Conservation (phyloP, 2,888 invertebrate genomes). For the Hypomecis atomaria region DNA sequence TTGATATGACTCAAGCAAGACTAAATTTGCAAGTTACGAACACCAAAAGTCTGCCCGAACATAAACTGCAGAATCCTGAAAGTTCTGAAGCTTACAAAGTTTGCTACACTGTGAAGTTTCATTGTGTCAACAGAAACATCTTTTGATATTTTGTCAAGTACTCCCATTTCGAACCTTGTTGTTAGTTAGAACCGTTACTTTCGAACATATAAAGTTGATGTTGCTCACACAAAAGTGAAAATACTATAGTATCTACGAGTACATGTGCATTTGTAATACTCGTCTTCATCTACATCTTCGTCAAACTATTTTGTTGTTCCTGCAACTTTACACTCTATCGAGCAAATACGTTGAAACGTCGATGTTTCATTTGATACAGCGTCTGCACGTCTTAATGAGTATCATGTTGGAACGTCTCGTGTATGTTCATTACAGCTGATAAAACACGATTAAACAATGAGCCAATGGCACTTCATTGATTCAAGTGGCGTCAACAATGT, state of each 20-base stretch:
- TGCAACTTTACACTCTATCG: constrained; percentile 18
- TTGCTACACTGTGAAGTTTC: not conserved
- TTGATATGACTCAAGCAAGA: constrained; percentile 8
- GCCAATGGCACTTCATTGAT: constrained; percentile 79
- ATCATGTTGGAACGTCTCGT: constrained; percentile 45
- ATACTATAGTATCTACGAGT: not conserved
- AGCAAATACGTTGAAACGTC: constrained; percentile 29
- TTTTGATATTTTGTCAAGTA: not conserved
- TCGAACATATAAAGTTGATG: not conserved
- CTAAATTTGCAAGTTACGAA: constrained; percentile 5
- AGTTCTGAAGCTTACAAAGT: constrained; percentile 6
- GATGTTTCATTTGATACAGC: constrained; percentile 46
- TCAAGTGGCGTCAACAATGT: constrained; percentile 74
- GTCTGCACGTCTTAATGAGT: constrained; percentile 53
- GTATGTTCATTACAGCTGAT: constrained; percentile 73
- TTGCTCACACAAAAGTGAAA: not conserved
- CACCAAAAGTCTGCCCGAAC: not conserved
- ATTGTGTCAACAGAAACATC: constrained; percentile 3
- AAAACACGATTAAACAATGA: constrained; percentile 81
- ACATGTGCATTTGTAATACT: not conserved
- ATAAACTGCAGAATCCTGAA: not conserved
- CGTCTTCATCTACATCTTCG: not conserved
- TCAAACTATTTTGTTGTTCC: constrained; percentile 8
- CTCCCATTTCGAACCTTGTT: not conserved
- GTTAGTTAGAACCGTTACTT: not conserved